Base-by-base conservation (phyloP, 1,140 invertebrate species). In the Lepidurus packardi region DNA sequence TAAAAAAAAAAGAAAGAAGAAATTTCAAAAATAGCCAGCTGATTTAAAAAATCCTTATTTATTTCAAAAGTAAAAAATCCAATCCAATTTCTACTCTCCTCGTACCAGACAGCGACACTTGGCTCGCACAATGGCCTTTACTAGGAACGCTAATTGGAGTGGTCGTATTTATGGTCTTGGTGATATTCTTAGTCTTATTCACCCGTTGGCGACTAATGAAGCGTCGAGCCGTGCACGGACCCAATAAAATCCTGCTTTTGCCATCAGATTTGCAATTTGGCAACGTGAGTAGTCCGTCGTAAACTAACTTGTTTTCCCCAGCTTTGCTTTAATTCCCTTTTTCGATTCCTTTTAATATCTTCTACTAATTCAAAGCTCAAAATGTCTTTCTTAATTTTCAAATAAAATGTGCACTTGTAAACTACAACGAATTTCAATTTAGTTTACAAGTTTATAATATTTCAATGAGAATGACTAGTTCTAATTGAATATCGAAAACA, bases 231-330 rank as follows among this genome's bases (percentile, higher is more conserved):
- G 53, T 65, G 53, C 53, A 21, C 53, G 53, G 53, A 65, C 53
- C 53, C 21, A 65, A 65, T 65, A 65, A 65, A 65, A 65, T 65
- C 21, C 53, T 65, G 16, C 53, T 65, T n/a, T 65, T 65, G 16
- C 53, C 53, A 7, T 65, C 53, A 65, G 53, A 65, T 65, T 65
- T 65, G 53, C 53, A 65, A 65, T 21, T 65, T 65, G 53, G 53
- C 53, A 65, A 65, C 21, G 53, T 65, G 21, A 65, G 53, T 34
- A 34, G 34, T 34, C 34, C 34, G 3, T 34, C 34, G 34, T 34
- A 4, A 34, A 34, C 34, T 34, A 34, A 4, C 34, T 34, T 34
- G 34, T 34, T 34, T 34, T 34, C 34, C 34, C 25, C 25, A 25
- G 1, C 25, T 25, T 25, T 25, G 25, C 1, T 25, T 25, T 25